Evolutionary conservation across 2,797 vertebrate genomes (phyloP), one percentile per base, ranked within the genome.

Genomic region (Emys orbicularis): DNA sequence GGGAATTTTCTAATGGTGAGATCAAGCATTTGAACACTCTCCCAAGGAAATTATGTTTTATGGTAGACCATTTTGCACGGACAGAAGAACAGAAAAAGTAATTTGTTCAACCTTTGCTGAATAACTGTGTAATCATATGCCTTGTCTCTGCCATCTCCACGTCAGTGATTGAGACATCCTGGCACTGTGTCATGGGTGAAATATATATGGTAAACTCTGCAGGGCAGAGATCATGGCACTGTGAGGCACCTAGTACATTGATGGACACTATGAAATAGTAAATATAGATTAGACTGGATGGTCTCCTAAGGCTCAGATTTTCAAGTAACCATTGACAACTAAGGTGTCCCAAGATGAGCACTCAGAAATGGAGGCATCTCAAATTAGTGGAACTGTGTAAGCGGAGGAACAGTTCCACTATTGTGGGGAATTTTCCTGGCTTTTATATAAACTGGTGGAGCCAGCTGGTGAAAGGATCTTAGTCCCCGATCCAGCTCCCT

Each of bases 221-320:
- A 65, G 47, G 41, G 57, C 37, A 86, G 44, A 27, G 2, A 1
- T 89, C 81, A 56, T 1, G 0, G n/a, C 56, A 47, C 34, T 31
- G 23, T 96, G 94, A 90, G 79, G 86, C 25, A 29, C 52, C 85
- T 29, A 0, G 0, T 0, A 68, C 49, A 50, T 87, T 96, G 89
- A 90, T 93, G 89, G 95, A 95, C 85, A 81, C 23, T 83, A 87
- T 86, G 88, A 88, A 95, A 96, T 93, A 93, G 96, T 93, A 95
- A 89, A 95, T 95, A 93, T 81, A 95, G 81, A 95, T 94, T 94
- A 96, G 96, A 90, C 29, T 5, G 41, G 21, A 81, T 7, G 0
- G 92, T 94, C 92, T 89, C 87, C 37, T 41, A 41, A 72, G 37
- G 21, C 37, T 74, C 37, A 37, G 37, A 74, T 74, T 74, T 74